Conservation (phyloP, 2,797 vertebrate genomes). For the Sebastes itinus region DNA sequence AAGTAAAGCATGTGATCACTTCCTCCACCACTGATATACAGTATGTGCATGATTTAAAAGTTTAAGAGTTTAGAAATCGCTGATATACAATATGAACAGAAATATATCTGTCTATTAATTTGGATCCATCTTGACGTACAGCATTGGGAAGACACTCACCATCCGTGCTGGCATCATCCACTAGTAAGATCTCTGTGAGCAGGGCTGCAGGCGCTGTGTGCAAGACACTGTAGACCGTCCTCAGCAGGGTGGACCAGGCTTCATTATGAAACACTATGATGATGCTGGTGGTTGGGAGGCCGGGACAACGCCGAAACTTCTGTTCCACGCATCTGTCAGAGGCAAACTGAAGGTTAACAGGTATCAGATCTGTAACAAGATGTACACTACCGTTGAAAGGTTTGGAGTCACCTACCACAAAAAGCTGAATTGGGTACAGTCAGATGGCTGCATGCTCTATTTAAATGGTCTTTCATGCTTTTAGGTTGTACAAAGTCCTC, state of each 20-base stretch:
- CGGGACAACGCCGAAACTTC: conserved; percentile 83
- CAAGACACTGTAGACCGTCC: conserved; percentile 86
- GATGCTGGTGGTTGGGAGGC: conserved; percentile 86
- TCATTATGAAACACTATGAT: conserved; percentile 90
- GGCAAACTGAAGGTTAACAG: conserved; percentile 15
- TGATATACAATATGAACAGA: neutral
- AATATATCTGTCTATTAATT: neutral
- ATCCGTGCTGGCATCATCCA: conserved; percentile 88
- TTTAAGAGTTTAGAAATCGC: neutral
- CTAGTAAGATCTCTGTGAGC: conserved; percentile 85
- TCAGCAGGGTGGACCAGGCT: conserved; percentile 69
- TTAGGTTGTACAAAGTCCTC: neutral
- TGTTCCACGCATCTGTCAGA: conserved; percentile 81
- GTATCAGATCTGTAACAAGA: neutral
- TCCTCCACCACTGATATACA: neutral
- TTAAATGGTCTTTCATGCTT: neutral
- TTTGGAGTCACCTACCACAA: neutral
- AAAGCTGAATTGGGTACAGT: too few relatives aligned
- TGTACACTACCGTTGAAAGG: neutral
- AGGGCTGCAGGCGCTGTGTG: conserved; percentile 83
- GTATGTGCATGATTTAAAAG: neutral
- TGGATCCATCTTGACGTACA: neutral
- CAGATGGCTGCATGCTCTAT: too few relatives aligned
- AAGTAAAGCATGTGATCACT: neutral
- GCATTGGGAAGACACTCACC: conserved; percentile 61